Conservation (phyloP, 2,888 invertebrate genomes). For the Aleiodes leptofemur region DNA sequence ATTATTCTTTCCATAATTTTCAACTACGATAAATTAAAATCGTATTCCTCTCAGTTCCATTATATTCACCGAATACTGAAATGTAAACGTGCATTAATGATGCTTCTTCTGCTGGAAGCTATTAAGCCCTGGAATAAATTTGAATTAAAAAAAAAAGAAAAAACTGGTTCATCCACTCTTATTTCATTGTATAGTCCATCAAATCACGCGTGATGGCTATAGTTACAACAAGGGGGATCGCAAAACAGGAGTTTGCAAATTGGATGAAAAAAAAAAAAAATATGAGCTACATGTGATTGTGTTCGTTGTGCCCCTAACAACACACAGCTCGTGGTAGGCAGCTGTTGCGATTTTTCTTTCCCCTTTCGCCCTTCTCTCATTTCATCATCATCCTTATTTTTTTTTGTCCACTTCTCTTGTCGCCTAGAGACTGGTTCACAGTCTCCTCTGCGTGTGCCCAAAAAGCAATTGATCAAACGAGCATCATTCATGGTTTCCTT, state of each 20-base stretch:
- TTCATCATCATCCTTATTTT: slow-evolving; percentile 34
- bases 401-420: slow-evolving; percentile 35
- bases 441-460: slow-evolving; percentile 40
- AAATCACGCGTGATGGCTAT: slow-evolving; percentile 4
- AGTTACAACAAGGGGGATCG: neutral
- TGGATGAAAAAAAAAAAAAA: slow-evolving; percentile 45
- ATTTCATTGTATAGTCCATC: neutral
- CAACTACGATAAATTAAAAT: too few relatives aligned
- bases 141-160: neutral
- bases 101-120: too few relatives aligned
- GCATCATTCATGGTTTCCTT: slow-evolving; percentile 48
- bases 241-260: slow-evolving; percentile 48
- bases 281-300: slow-evolving; percentile 55
- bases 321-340: slow-evolving; percentile 58
- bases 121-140: slow-evolving; percentile 10
- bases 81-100: too few relatives aligned
- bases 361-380: slow-evolving; percentile 30
- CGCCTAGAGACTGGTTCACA: slow-evolving; percentile 39
- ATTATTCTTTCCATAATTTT: too few relatives aligned
- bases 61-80: too few relatives aligned
- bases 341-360: slow-evolving; percentile 54
- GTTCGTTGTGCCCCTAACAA: slow-evolving; percentile 51
- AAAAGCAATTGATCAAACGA: slow-evolving; percentile 64
- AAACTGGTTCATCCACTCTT: neutral
- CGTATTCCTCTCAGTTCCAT: too few relatives aligned